Evolutionary conservation across 2,888 invertebrate genomes (phyloP).

Genomic region (Melanargia galathea): DNA sequence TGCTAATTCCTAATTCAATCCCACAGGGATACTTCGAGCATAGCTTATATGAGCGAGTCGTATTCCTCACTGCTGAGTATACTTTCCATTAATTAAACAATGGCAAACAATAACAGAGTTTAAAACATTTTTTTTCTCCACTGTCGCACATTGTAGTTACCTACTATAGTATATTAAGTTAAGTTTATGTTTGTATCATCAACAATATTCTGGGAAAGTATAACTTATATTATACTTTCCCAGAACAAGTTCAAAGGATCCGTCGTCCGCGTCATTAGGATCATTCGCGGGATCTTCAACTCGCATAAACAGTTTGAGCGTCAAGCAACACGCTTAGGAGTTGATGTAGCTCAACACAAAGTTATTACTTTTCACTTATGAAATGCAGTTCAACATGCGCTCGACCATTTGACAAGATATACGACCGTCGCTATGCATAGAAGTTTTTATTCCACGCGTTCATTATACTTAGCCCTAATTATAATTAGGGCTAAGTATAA

Average conservation of each 20-base stretch:
- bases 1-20: too few relatives aligned
- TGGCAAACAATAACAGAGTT: neutral
- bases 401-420: too few relatives aligned
- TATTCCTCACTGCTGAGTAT: too few relatives aligned
- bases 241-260: constrained; percentile 33
- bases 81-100: too few relatives aligned
- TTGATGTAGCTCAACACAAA: neutral
- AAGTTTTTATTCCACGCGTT: too few relatives aligned
- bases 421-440: too few relatives aligned
- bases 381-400: too few relatives aligned
- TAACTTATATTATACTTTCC: constrained; percentile 24
- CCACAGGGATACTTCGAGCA: too few relatives aligned
- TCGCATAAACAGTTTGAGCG: constrained; percentile 33
- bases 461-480: too few relatives aligned
- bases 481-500: too few relatives aligned
- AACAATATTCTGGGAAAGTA: neutral
- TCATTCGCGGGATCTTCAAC: constrained; percentile 36
- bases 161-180: neutral
- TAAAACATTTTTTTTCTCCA: neutral
- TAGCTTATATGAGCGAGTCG: too few relatives aligned
- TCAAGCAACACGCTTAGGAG: neutral
- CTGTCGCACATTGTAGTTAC: neutral
- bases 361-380: too few relatives aligned
- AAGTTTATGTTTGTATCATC: constrained; percentile 8
- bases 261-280: constrained; percentile 22